Percentiles rank a stretch among this genome's conserved stretches.
phyloP scores from a whole-genome alignment of 64 coral and sea anemone species.

The Trachythela sp. region DNA sequence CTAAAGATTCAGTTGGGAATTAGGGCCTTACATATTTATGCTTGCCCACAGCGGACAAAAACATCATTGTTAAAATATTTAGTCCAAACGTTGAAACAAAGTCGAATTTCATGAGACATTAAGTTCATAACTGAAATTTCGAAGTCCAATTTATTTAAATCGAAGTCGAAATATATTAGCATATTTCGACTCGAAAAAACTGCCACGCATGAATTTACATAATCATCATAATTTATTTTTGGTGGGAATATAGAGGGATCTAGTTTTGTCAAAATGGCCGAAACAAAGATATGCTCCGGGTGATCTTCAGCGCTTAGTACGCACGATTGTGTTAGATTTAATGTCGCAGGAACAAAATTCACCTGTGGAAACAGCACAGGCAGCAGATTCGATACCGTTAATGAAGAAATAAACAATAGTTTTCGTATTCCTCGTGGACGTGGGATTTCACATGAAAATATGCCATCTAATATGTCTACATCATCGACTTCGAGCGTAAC shows the following conservation, averaged over 20 bases:
- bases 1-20: too few relatives aligned
- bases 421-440: not conserved
- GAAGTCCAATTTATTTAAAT: not conserved
- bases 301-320: not conserved
- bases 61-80: too few relatives aligned
- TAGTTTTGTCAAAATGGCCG: not conserved
- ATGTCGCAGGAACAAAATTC: not conserved
- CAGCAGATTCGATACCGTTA: not conserved
- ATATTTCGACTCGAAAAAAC: too few relatives aligned
- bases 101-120: too few relatives aligned
- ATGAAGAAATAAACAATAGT: slow-evolving; percentile 12
- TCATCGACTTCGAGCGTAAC: not conserved
- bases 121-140: too few relatives aligned
- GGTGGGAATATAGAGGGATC: not conserved
- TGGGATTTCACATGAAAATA: not conserved
- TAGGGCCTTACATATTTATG: too few relatives aligned
- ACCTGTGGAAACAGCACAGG: not conserved
- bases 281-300: not conserved
- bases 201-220: too few relatives aligned
- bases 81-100: too few relatives aligned
- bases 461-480: not conserved
- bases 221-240: too few relatives aligned
- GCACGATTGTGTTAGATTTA: not conserved
- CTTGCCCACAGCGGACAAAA: too few relatives aligned
- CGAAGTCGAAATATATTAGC: not conserved